These are phyloP conservation scores for Vanessa cardui DNA, from an alignment of 2,888 invertebrate genomes.

Conservation along the genomic window DNA sequence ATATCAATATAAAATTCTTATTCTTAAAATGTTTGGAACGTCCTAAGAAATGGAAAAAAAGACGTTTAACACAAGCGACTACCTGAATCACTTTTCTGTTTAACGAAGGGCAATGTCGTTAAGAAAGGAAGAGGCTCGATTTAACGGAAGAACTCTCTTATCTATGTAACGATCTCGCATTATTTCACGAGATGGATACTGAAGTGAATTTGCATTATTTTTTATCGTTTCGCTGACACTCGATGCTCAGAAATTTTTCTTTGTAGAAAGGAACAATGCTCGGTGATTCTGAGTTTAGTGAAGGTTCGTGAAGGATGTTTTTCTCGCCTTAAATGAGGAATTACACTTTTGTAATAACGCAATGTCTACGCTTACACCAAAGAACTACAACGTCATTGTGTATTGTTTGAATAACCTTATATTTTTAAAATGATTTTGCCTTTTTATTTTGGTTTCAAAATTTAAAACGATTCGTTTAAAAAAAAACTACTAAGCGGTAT, in stretches of 20 bases:
- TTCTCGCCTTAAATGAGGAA: slow-evolving; percentile 42
- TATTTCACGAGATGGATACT: slow-evolving; percentile 56
- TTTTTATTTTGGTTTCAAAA: background rate
- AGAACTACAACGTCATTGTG: slow-evolving; percentile 13
- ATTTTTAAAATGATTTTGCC: background rate
- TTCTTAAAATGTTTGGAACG: slow-evolving; percentile 56
- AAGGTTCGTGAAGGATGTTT: slow-evolving; percentile 32
- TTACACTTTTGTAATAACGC: slow-evolving; percentile 27
- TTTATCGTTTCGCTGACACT: slow-evolving; percentile 57
- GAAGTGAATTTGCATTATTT: slow-evolving; percentile 41
- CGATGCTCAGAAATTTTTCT: slow-evolving; percentile 56
- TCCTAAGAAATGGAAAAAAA: slow-evolving; percentile 69
- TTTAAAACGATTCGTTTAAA: no score
- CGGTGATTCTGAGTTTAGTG: slow-evolving; percentile 62
- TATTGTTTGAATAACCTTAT: slow-evolving; percentile 17
- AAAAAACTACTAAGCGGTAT: no score
- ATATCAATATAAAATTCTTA: slow-evolving; percentile 64
- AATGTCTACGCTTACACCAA: slow-evolving; percentile 27
- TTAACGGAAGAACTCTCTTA: slow-evolving; percentile 69
- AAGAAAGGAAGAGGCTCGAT: slow-evolving; percentile 60
- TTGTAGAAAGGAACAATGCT: slow-evolving; percentile 66
- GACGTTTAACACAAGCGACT: slow-evolving; percentile 67
- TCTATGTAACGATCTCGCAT: slow-evolving; percentile 69
- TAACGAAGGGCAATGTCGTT: slow-evolving; percentile 49
- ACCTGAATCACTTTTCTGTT: slow-evolving; percentile 68